These are phyloP conservation scores for Hoplodrina ambigua DNA, from an alignment of 2,888 invertebrate genomes.

Conservation along the genomic window DNA sequence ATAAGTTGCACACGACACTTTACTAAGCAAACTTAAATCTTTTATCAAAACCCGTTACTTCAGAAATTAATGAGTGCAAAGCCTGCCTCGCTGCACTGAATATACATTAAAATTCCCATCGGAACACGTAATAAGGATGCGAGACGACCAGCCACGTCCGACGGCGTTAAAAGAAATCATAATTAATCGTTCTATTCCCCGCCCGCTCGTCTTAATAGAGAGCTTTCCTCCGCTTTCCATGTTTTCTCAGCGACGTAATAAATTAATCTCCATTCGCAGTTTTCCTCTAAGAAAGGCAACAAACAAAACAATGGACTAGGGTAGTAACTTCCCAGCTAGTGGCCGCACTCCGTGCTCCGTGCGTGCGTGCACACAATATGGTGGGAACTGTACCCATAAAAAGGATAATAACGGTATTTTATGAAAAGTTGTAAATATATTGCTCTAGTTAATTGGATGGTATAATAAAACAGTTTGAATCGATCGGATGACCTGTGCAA, in stretches of 20 bases:
- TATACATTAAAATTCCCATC: constrained; percentile 63
- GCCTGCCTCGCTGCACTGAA: constrained; percentile 43
- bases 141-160: constrained; percentile 73
- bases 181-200: constrained; percentile 86
- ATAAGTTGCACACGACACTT: constrained; percentile 15
- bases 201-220: constrained; percentile 87
- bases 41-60: constrained; percentile 38
- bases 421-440: constrained; percentile 29
- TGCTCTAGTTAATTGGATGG: constrained; percentile 21
- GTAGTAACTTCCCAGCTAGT: constrained; percentile 73
- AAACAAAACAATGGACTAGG: constrained; percentile 80
- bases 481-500: neutral
- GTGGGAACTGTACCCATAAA: neutral
- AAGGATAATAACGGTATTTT: constrained; percentile 32
- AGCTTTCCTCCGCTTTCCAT: constrained; percentile 85
- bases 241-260: constrained; percentile 88
- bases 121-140: constrained; percentile 73
- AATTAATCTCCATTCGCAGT: constrained; percentile 88
- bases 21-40: constrained; percentile 23
- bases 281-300: constrained; percentile 71
- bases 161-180: constrained; percentile 88
- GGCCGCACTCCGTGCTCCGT: constrained; percentile 46
- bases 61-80: constrained; percentile 46
- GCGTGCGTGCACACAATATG: constrained; percentile 55
- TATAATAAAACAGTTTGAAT: neutral